phyloP scores from a whole-genome alignment of 2,888 invertebrate species.

The Sphecodes monilicornis region DNA sequence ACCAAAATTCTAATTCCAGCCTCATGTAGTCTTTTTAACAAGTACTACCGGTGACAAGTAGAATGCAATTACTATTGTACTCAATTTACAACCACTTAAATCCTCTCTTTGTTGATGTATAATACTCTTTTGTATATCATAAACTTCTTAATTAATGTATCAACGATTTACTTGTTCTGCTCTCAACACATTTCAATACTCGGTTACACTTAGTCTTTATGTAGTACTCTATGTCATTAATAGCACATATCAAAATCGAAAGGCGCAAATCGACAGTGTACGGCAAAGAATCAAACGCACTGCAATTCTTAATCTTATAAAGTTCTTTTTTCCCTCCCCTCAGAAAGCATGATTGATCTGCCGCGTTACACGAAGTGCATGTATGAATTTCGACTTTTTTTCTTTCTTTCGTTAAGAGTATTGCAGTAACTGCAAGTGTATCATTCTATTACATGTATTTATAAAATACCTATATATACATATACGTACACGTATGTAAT shows the following conservation, averaged over 20 bases:
- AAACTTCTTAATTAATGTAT: slow-evolving; percentile 42
- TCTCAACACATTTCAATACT: slow-evolving; percentile 36
- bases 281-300: slow-evolving; percentile 54
- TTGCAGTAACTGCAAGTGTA: slow-evolving; percentile 60
- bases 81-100: slow-evolving; percentile 31
- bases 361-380: slow-evolving; percentile 50
- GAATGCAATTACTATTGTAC: slow-evolving; percentile 29
- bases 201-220: slow-evolving; percentile 47
- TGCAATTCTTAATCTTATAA: slow-evolving; percentile 52
- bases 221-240: slow-evolving; percentile 49
- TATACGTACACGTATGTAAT: slow-evolving; percentile 81
- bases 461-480: slow-evolving; percentile 79
- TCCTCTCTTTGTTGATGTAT: slow-evolving; percentile 15
- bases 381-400: slow-evolving; percentile 29
- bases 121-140: slow-evolving; percentile 27
- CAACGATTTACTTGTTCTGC: slow-evolving; percentile 27
- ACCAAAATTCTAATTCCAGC: slow-evolving; percentile 16
- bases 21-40: slow-evolving; percentile 2
- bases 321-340: slow-evolving; percentile 17
- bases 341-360: slow-evolving; percentile 62
- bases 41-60: slow-evolving; percentile 18
- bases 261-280: slow-evolving; percentile 63
- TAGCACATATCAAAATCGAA: slow-evolving; percentile 65
- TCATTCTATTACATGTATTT: slow-evolving; percentile 69
- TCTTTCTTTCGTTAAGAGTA: slow-evolving; percentile 34